phyloP scores from a whole-genome alignment of 2,797 vertebrate species.

The Enteromius argenteus region DNA sequence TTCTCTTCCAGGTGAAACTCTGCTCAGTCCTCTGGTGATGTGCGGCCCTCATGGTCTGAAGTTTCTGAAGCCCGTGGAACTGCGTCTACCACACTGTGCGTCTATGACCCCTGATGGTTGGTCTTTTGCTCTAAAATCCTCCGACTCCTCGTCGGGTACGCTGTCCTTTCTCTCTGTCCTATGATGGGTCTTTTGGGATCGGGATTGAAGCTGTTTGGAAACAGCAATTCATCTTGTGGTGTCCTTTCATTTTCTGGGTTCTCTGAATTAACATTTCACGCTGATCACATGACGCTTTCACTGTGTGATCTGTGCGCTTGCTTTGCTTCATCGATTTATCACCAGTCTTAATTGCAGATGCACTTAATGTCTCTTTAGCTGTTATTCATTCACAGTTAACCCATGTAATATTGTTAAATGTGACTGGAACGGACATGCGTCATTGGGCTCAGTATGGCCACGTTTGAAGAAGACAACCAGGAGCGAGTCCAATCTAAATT shows the following conservation, averaged over 20 bases:
- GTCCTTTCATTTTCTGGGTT: slow-evolving; percentile 59
- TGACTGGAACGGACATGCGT: not conserved
- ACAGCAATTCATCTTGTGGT: slow-evolving; percentile 42
- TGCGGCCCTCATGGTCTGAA: slow-evolving; percentile 98
- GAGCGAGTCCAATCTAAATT: not conserved
- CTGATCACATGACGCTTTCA: not conserved
- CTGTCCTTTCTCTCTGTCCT: slow-evolving; percentile 91
- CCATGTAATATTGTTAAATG: not conserved
- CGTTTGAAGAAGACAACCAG: not conserved
- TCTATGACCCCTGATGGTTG: slow-evolving; percentile 99
- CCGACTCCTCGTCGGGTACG: slow-evolving; percentile 99
- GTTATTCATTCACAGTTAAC: not conserved
- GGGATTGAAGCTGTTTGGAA: slow-evolving; percentile 68
- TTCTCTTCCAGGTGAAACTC: slow-evolving; percentile 87
- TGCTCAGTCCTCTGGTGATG: slow-evolving; percentile 96
- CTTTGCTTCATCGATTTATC: not conserved
- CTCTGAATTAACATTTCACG: slow-evolving; percentile 45
- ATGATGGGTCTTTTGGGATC: slow-evolving; percentile 89
- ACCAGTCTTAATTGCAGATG: not conserved
- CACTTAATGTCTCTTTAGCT: not conserved
- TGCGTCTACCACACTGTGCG: slow-evolving; percentile 99
- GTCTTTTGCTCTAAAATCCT: slow-evolving; percentile 99
- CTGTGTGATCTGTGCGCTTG: not conserved
- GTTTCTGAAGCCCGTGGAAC: slow-evolving; percentile 99
- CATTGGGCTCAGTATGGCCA: not conserved